Evolutionary conservation across 2,888 invertebrate species (phyloP), one percentile per base, ranked within the genome.

Genomic region (Acrobasis consociella): DNA sequence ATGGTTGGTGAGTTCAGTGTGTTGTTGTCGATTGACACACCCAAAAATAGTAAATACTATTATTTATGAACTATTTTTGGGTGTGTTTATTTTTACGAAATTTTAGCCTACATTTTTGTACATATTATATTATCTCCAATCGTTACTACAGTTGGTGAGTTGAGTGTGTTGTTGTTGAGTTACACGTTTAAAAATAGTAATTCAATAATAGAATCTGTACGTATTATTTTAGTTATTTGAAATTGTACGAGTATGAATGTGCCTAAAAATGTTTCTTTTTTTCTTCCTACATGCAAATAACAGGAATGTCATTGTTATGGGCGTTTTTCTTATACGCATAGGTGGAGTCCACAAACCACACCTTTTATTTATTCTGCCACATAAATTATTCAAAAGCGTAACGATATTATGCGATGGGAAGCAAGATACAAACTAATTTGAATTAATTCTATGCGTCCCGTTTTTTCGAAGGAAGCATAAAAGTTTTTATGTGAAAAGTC

Each of bases 341-440:
- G 89, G 88, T 86, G 87, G 85, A 83, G 87, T 80, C 76, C 73
- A 77, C 77, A 78, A 72, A 83, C 85, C 89, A 85, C 87, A 88
- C 88, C 87, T 87, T 83, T 80, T 79, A 86, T 85, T 83, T 86
- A 83, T 82, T 76, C 75, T 73, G 69, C 71, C 68, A 81, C 76
- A 89, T 88, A 87, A 85, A 87, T 89, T 82, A 89, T 87, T 88
- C 86, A 86, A 78, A 80, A 85, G 81, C 80, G 78, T 85, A 83
- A 85, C 83, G 80, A 81, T 80, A 77, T 77, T 81, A 81, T 80
- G 79, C 83, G 86, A 86, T 86, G 83, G 75, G 76, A 80, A 78
- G 75, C 77, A 72, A 69, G 86, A 86, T 85, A 83, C 68, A 70
- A 75, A 77, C 83, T 86, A 84, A 87, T 89, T 89, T 86, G 82